Percentiles rank a stretch among this genome's conserved stretches.
These are phyloP conservation scores for Neomonachus schauinslandi DNA, from an alignment of 2,113 vertebrate species.

Conservation along the genomic window DNA sequence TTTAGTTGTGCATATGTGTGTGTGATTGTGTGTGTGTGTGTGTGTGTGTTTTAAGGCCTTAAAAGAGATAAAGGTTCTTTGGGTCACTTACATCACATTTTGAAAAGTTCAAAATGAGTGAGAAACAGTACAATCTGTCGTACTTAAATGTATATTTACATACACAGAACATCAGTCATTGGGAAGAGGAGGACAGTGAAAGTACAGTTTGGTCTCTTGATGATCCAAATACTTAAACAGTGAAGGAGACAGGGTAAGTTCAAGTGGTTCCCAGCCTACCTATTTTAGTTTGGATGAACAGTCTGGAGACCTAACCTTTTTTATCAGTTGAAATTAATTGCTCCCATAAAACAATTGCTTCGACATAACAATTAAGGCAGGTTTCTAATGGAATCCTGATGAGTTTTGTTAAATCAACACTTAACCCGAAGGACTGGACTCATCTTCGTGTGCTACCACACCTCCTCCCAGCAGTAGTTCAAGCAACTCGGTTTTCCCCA, in stretches of 20 bases:
- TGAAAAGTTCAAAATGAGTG: conserved; percentile 25
- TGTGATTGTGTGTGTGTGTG: neutral
- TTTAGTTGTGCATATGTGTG: neutral
- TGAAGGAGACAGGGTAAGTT: neutral
- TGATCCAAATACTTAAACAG: neutral
- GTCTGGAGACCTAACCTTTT: neutral
- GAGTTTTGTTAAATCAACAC: conserved; percentile 49
- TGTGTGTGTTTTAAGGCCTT: neutral
- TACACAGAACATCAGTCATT: neutral
- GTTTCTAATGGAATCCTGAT: conserved; percentile 46
- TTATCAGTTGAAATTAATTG: conserved; percentile 60
- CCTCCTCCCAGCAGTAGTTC: neutral
- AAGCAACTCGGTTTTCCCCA: neutral
- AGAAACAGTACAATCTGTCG: neutral
- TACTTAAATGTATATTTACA: neutral
- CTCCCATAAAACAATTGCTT: conserved; percentile 21
- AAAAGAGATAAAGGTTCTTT: conserved; percentile 1
- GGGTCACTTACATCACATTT: neutral
- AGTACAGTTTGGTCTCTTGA: neutral
- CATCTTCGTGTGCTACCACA: neutral
- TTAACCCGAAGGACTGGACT: neutral
- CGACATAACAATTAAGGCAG: conserved; percentile 2
- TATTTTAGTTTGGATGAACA: neutral
- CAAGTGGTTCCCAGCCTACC: neutral
- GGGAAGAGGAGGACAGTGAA: neutral